Conservation (phyloP, 2,888 invertebrate species). For the Macrophya alboannulata region DNA sequence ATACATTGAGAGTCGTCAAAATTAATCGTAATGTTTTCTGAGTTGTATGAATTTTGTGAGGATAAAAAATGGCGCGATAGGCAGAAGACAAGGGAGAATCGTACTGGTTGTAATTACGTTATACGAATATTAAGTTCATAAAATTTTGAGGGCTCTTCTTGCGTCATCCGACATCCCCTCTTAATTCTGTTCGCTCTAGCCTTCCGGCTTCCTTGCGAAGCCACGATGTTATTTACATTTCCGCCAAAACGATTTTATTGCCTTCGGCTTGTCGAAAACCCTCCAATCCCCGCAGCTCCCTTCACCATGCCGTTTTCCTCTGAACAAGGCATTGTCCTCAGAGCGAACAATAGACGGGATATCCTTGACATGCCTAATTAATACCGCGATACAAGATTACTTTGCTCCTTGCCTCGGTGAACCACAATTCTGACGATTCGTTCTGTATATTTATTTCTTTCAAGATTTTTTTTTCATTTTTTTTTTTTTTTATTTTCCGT, state of each 20-base stretch:
- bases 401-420: conserved; percentile 20
- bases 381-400: conserved; percentile 42
- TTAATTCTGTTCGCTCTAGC: conserved; percentile 13
- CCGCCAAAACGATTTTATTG: conserved; percentile 49
- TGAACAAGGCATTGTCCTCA: conserved; percentile 44
- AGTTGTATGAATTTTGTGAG: too few relatives aligned
- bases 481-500: background rate
- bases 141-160: conserved; percentile 26
- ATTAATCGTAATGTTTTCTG: too few relatives aligned
- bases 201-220: conserved; percentile 29
- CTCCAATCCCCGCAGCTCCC: background rate
- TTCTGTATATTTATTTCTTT: conserved; percentile 10
- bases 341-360: conserved; percentile 37
- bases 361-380: conserved; percentile 48
- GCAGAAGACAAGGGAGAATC: background rate
- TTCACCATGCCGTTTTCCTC: background rate
- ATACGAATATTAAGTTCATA: background rate
- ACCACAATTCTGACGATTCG: conserved; percentile 12
- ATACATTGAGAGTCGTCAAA: too few relatives aligned
- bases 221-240: conserved; percentile 43
- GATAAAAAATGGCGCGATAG: background rate
- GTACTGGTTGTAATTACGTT: conserved; percentile 24
- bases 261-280: conserved; percentile 44
- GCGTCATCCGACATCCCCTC: conserved; percentile 10
- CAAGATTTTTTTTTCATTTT: background rate